A percentile compares a stretch with the other conserved stretches of the same genome.
phyloP scores from a whole-genome alignment of 2,113 vertebrate species.

The Hiodon alosoides region DNA sequence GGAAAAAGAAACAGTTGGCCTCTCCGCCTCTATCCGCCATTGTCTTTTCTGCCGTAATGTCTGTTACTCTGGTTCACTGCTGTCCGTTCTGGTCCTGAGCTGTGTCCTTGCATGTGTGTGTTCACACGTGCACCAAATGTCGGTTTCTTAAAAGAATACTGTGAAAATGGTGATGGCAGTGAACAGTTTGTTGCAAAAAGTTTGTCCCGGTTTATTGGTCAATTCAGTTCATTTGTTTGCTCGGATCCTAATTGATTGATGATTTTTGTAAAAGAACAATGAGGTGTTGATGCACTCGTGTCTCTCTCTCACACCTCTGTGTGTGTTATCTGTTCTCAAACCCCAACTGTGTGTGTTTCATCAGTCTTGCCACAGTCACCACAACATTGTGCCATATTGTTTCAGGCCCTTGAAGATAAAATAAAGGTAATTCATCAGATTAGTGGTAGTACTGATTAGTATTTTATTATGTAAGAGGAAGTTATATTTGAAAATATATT shows the following conservation, averaged over 20 bases:
- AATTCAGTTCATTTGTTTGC: background rate
- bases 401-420: background rate
- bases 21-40: too few relatives aligned
- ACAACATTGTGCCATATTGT: conserved; percentile 2
- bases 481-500: conserved; percentile 11
- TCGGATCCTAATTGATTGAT: background rate
- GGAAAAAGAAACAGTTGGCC: too few relatives aligned
- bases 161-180: background rate
- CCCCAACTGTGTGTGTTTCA: background rate
- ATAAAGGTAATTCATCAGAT: background rate
- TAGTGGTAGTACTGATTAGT: background rate
- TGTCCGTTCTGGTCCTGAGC: too few relatives aligned
- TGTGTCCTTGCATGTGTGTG: background rate
- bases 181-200: background rate
- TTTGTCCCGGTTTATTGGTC: background rate
- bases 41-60: too few relatives aligned
- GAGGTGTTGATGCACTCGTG: too few relatives aligned
- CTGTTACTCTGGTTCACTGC: too few relatives aligned
- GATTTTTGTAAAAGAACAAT: background rate
- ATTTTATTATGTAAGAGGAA: background rate
- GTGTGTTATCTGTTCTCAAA: too few relatives aligned
- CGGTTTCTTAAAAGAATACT: background rate
- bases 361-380: background rate
- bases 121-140: background rate
- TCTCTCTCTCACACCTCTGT: background rate